These are phyloP conservation scores for Malthinus flaveolus DNA, from an alignment of 2,888 invertebrate species.

Conservation along the genomic window DNA sequence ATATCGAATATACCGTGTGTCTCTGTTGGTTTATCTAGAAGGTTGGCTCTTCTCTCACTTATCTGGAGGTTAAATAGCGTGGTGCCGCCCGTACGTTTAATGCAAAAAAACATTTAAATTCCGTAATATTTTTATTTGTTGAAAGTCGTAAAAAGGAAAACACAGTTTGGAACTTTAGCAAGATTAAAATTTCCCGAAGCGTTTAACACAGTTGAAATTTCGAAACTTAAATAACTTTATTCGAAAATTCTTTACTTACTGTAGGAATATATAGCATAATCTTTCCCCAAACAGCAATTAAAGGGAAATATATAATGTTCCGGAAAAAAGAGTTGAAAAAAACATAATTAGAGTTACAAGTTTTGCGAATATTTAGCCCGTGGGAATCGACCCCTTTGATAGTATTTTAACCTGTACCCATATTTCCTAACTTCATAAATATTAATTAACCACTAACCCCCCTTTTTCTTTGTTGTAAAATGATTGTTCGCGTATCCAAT, in stretches of 20 bases:
- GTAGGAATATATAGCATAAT: constrained; percentile 30
- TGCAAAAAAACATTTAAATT: no score
- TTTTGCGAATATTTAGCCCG: constrained; percentile 31
- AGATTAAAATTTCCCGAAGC: constrained; percentile 19
- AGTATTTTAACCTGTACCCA: constrained; percentile 32
- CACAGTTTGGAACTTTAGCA: constrained; percentile 17
- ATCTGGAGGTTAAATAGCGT: no score
- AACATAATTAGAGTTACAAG: constrained; percentile 34
- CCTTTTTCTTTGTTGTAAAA: constrained; percentile 17
- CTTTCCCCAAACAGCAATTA: constrained; percentile 33
- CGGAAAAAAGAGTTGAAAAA: constrained; percentile 26
- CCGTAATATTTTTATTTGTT: no score
- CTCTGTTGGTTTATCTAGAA: no score
- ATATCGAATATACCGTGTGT: no score
- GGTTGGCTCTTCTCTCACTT: no score
- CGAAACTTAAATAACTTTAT: constrained; percentile 32
- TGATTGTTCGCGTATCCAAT: background rate
- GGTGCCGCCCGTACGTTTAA: no score
- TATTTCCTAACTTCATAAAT: constrained; percentile 32
- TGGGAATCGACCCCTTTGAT: constrained; percentile 32
- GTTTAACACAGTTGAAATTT: constrained; percentile 15
- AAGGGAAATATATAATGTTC: constrained; percentile 31
- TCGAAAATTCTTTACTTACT: constrained; percentile 23
- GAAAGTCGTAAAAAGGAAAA: background rate
- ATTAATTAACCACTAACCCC: constrained; percentile 25